A percentile compares a stretch with the other conserved stretches of the same genome.
Evolutionary conservation across 35 echinoderm and acorn worm species (phyloP).

Genomic region (Nesometra sesokonis): DNA sequence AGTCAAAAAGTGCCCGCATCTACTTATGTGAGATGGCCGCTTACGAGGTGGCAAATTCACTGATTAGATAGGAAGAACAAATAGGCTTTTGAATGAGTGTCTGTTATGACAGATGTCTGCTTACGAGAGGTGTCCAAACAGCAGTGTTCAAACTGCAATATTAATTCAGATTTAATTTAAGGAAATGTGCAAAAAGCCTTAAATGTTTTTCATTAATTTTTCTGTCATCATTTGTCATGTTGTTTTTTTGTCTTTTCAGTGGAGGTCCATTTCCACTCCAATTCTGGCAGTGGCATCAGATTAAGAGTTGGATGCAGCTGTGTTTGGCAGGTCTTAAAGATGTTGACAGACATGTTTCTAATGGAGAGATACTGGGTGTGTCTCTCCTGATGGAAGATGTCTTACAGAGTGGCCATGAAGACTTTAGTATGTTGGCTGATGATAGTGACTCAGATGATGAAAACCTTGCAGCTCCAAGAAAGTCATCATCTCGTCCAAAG

Average conservation of each 20-base stretch:
- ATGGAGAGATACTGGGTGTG: conserved; percentile 94
- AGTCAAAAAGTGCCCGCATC: too few species aligned
- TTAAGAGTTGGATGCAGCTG: conserved; percentile 89
- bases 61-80: too few species aligned
- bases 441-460: conserved; percentile 47
- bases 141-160: too few species aligned
- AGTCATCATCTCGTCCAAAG: not conserved
- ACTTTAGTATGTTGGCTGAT: conserved; percentile 54
- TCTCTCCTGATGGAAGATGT: conserved; percentile 96
- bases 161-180: too few species aligned
- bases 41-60: too few species aligned
- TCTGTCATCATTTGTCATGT: not conserved
- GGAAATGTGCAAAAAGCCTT: too few species aligned
- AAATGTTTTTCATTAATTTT: too few species aligned
- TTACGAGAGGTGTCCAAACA: too few species aligned
- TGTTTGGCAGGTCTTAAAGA: conserved; percentile 86
- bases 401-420: conserved; percentile 82
- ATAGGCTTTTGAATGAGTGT: too few species aligned
- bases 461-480: not conserved
- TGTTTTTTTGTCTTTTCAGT: conserved; percentile 18
- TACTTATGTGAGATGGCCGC: too few species aligned
- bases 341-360: conserved; percentile 90
- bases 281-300: conserved; percentile 80
- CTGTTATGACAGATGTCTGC: too few species aligned
- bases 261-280: conserved; percentile 66